Conservation (phyloP, 1,140 invertebrate species). For the Phymorhynchus buccinoides region DNA sequence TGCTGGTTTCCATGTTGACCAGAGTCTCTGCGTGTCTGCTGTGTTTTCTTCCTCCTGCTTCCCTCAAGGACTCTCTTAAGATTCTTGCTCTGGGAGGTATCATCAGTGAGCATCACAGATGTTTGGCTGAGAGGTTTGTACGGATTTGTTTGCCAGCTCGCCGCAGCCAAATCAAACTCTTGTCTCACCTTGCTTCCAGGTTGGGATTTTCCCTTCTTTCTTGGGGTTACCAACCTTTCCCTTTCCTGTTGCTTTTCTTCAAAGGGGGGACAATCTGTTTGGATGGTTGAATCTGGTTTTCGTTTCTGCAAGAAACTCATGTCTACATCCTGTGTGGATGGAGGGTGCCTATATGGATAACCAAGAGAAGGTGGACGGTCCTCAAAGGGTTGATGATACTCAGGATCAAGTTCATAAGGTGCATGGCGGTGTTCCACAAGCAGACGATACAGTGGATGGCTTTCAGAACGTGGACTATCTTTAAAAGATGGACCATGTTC, state of each 20-base stretch:
- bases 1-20: not conserved
- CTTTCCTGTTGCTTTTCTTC: not conserved
- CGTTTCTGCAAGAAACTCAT: not conserved
- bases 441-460: no score
- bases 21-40: not conserved
- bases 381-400: not conserved
- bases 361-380: not conserved
- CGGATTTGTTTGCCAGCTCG: not conserved
- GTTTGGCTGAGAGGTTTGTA: no score
- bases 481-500: not conserved
- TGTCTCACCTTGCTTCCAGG: not conserved
- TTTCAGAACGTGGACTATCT: no score
- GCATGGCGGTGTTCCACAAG: not conserved
- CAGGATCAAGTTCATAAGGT: not conserved
- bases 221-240: not conserved
- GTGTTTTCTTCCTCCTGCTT: not conserved
- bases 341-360: not conserved
- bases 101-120: no score
- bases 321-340: not conserved
- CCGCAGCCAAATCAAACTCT: not conserved
- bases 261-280: not conserved
- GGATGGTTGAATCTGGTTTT: not conserved
- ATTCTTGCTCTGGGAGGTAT: no score
- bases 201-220: not conserved
- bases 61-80: not conserved